Evolutionary conservation across 2,888 invertebrate genomes (phyloP).

Genomic region (Drosophila imparisetae): DNA sequence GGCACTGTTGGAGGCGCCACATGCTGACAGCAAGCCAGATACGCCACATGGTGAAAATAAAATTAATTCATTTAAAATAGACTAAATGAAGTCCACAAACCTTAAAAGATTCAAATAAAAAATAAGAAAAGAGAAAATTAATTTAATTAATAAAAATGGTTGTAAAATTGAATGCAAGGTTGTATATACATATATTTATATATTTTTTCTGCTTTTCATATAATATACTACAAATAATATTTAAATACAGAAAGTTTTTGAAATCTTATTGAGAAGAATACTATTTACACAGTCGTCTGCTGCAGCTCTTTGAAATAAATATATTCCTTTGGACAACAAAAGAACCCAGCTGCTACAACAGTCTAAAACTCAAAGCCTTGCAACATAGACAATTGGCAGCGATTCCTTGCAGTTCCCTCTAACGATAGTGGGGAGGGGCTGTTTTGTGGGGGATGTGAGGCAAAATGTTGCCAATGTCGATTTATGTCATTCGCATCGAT

Average conservation of each 20-base stretch:
- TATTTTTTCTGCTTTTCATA: neutral
- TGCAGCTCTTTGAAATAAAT: conserved; percentile 3
- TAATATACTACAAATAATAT: too few relatives aligned
- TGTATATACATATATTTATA: too few relatives aligned
- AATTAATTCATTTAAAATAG: neutral
- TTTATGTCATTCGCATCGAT: conserved; percentile 58
- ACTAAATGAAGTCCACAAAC: neutral
- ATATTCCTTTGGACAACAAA: conserved; percentile 22
- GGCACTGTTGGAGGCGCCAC: conserved; percentile 27
- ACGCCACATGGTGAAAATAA: conserved; percentile 28
- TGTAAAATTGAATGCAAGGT: too few relatives aligned
- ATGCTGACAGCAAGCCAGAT: conserved; percentile 39
- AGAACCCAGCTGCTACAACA: conserved; percentile 32
- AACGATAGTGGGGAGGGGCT: neutral
- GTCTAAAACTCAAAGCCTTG: neutral
- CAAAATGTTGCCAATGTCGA: conserved; percentile 49
- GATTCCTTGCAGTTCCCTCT: conserved; percentile 29
- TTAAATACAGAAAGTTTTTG: neutral
- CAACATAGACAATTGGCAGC: conserved; percentile 43
- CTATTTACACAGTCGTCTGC: conserved; percentile 4
- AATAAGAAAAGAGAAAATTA: neutral
- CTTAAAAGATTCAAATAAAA: neutral
- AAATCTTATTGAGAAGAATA: neutral
- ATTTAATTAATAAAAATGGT: neutral
- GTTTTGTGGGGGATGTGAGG: neutral